Percentiles rank a stretch among this genome's conserved stretches.
phyloP scores from a whole-genome alignment of 2,113 vertebrate species.

The Alexandromys fortis region DNA sequence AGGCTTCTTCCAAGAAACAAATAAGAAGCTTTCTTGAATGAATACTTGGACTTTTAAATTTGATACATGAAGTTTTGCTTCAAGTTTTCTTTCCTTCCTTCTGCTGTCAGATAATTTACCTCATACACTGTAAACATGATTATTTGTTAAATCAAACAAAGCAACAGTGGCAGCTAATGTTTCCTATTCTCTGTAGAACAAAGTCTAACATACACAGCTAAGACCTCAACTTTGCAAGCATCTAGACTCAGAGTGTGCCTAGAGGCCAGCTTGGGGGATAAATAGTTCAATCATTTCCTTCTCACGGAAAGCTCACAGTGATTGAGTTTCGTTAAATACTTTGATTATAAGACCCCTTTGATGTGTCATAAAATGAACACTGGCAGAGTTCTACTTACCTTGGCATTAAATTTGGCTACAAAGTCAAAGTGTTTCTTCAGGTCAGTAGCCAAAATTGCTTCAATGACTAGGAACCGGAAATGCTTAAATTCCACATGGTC shows the following conservation, averaged over 20 bases:
- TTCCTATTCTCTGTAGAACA: not conserved
- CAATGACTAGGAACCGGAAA: slow-evolving; percentile 98
- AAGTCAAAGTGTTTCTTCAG: slow-evolving; percentile 99
- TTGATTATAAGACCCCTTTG: not conserved
- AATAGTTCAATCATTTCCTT: not conserved
- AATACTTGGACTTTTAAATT: not conserved
- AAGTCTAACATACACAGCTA: not conserved
- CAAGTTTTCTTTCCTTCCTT: not conserved
- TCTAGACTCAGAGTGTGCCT: not conserved
- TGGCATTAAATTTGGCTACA: slow-evolving; percentile 96
- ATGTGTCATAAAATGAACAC: not conserved
- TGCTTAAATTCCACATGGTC: slow-evolving; percentile 98
- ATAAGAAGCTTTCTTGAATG: slow-evolving; percentile 24
- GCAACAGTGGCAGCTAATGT: not conserved
- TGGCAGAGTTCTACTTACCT: slow-evolving; percentile 86
- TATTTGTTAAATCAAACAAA: slow-evolving; percentile 5
- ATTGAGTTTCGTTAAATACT: not conserved
- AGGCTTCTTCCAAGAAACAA: not conserved
- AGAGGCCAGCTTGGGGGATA: not conserved
- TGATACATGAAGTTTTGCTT: not conserved
- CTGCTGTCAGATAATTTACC: not conserved
- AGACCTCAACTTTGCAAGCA: not conserved
- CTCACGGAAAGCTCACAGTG: not conserved
- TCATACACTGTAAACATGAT: not conserved
- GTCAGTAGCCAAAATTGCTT: slow-evolving; percentile 98